Evolutionary conservation across 2,888 invertebrate species (phyloP).

Genomic region (Flexamia atlantica): DNA sequence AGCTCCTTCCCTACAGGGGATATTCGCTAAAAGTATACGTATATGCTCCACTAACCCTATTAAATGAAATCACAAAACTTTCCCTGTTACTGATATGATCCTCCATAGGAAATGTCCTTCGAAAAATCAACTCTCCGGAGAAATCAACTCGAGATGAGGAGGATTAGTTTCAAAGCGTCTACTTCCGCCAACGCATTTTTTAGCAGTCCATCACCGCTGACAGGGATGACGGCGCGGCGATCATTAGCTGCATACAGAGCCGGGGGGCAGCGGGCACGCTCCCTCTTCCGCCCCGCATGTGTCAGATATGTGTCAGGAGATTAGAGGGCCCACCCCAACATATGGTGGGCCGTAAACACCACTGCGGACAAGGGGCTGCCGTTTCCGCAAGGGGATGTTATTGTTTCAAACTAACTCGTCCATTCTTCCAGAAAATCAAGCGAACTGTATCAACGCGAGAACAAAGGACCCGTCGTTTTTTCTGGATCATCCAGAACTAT

Average conservation of each 20-base stretch:
- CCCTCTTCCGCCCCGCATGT: slow-evolving; percentile 25
- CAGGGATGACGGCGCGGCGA: slow-evolving; percentile 9
- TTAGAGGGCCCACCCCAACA: slow-evolving; percentile 47
- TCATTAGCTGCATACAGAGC: slow-evolving; percentile 13
- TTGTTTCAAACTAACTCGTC: slow-evolving; percentile 34
- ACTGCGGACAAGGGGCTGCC: slow-evolving; percentile 26
- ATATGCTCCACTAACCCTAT: no score
- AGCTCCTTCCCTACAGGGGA: no score
- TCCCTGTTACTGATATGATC: no score
- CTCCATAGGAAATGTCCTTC: no score
- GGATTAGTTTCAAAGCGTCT: slow-evolving; percentile 22
- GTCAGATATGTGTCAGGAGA: slow-evolving; percentile 47
- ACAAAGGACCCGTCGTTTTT: background rate
- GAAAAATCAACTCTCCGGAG: no score
- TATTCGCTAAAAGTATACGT: no score
- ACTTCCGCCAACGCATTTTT: background rate
- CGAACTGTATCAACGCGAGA: background rate
- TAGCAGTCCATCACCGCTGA: slow-evolving; percentile 26
- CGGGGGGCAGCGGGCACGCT: slow-evolving; percentile 22
- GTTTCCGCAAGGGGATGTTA: slow-evolving; percentile 30
- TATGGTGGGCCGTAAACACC: slow-evolving; percentile 43
- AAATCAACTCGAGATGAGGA: background rate
- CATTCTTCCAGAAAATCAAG: background rate
- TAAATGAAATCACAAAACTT: no score
- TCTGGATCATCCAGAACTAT: no score